These are phyloP conservation scores for Onychostoma macrolepis DNA, from an alignment of 2,113 vertebrate species.

Conservation along the genomic window DNA sequence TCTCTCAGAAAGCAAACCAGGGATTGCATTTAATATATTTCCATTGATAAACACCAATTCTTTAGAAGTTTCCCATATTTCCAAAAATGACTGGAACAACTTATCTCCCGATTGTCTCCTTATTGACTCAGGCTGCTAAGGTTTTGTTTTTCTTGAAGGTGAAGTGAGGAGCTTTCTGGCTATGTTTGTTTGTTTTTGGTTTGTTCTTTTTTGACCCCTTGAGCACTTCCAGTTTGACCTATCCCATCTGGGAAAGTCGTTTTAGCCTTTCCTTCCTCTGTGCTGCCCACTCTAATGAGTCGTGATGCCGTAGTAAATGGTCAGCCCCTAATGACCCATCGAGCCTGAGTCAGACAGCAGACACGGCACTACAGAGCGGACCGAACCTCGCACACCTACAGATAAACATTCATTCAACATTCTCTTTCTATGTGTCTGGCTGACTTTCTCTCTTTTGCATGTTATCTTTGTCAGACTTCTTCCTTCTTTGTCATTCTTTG, in stretches of 20 bases:
- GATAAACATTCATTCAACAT: background rate
- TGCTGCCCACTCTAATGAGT: constrained; percentile 89
- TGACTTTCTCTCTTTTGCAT: constrained; percentile 34
- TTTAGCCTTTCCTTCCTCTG: constrained; percentile 80
- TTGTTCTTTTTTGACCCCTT: constrained; percentile 75
- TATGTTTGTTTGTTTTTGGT: constrained; percentile 68
- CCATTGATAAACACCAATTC: constrained; percentile 11
- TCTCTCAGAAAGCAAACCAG: constrained; percentile 25
- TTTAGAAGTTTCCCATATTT: constrained; percentile 2
- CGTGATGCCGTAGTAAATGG: constrained; percentile 90
- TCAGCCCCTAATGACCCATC: constrained; percentile 71
- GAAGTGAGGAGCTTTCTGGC: constrained; percentile 65
- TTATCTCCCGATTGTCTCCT: background rate
- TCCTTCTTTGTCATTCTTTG: constrained; percentile 7
- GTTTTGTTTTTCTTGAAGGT: constrained; percentile 64
- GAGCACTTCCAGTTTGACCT: constrained; percentile 89
- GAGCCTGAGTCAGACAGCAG: constrained; percentile 21
- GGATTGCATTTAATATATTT: constrained; percentile 37
- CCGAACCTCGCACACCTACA: background rate
- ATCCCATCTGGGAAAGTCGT: constrained; percentile 94
- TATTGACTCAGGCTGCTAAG: constrained; percentile 45
- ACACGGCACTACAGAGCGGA: background rate
- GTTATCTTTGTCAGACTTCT: constrained; percentile 42
- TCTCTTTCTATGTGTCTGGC: constrained; percentile 55
- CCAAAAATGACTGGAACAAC: background rate